Base-by-base conservation (phyloP, 2,113 vertebrate genomes). In the Manacus vitellinus region DNA sequence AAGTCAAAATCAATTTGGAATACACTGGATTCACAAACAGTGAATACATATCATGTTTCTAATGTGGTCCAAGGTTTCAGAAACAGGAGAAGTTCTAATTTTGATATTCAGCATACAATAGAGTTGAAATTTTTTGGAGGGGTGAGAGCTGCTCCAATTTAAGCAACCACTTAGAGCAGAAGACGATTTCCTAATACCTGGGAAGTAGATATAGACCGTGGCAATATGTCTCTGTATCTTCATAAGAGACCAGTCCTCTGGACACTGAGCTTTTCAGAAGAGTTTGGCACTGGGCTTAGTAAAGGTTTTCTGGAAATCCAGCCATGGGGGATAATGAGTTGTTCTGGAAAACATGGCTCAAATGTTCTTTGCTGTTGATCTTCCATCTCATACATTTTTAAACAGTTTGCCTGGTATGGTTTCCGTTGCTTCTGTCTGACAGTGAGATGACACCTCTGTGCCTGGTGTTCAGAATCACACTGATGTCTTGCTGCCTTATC, bases 361-460 rank as follows among this genome's bases (percentile, higher is more conserved):
- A 7, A 25, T 82, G 37, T 68, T 89, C 87, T 55, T 27, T 75
- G 58, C 24, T 76, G 52, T 72, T 79, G 17, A 49, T 73, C 49
- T 88, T 54, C 49, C 25, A 25, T 73, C 59, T 44, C 63, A 51
- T 76, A 37, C 16, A 55, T 95, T 92, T 95, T 89, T 58, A 43
- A 87, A 73, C 4, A 0, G 12, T 68, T 91, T 75, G 5, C 49
- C 41, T 73, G 33, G 58, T 68, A 4, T 51, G 21, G 51, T 73
- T 95, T 88, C 78, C 58, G 30, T n/a, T 33, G 43, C 85, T 41
- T 86, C 67, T 58, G 20, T 74, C 33, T 23, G 13, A n/a, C 54
- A 67, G 85, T 12, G 59, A 88, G 46, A 39, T 62, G 88, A 89
- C 66, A 85, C 49, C 74, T 72, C 44, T 72, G 47, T 61, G 81